These are phyloP conservation scores for Synanthedon andrenaeformis DNA, from an alignment of 2,888 invertebrate genomes.

Conservation along the genomic window DNA sequence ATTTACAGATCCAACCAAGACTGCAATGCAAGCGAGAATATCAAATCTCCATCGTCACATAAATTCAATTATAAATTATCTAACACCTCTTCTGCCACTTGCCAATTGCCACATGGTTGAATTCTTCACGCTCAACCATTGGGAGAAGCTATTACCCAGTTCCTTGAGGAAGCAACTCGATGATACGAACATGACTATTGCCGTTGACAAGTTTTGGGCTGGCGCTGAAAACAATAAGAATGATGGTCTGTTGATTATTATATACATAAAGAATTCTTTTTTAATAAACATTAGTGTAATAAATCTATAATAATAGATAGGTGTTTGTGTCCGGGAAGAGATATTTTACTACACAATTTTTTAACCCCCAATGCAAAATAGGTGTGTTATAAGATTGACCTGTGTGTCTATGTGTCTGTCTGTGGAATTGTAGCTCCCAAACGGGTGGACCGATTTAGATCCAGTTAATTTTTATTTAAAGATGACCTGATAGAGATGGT, in stretches of 20 bases:
- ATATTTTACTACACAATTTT: too few species aligned
- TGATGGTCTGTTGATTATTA: conserved; percentile 12
- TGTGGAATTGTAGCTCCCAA: too few species aligned
- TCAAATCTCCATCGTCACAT: conserved; percentile 35
- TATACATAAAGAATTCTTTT: too few species aligned
- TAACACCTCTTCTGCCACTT: conserved; percentile 72
- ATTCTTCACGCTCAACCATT: conserved; percentile 73
- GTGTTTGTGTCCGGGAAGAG: too few species aligned
- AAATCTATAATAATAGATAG: too few species aligned
- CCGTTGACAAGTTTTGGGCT: conserved; percentile 64
- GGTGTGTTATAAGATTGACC: neutral
- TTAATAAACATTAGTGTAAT: neutral
- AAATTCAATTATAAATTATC: conserved; percentile 63
- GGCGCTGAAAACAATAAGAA: conserved; percentile 11
- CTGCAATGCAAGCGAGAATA: neutral
- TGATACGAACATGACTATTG: conserved; percentile 36
- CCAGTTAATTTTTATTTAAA: neutral
- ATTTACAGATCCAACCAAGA: neutral
- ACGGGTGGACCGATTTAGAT: too few species aligned
- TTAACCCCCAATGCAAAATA: neutral
- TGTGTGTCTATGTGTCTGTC: too few species aligned
- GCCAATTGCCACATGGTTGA: conserved; percentile 82
- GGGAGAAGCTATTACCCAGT: conserved; percentile 71
- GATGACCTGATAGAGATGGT: neutral
- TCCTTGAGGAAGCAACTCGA: conserved; percentile 64